A percentile compares a stretch with the other conserved stretches of the same genome.
These are phyloP conservation scores for Parauchenoglanis punctatus DNA, from an alignment of 2,797 vertebrate species.

Conservation along the genomic window DNA sequence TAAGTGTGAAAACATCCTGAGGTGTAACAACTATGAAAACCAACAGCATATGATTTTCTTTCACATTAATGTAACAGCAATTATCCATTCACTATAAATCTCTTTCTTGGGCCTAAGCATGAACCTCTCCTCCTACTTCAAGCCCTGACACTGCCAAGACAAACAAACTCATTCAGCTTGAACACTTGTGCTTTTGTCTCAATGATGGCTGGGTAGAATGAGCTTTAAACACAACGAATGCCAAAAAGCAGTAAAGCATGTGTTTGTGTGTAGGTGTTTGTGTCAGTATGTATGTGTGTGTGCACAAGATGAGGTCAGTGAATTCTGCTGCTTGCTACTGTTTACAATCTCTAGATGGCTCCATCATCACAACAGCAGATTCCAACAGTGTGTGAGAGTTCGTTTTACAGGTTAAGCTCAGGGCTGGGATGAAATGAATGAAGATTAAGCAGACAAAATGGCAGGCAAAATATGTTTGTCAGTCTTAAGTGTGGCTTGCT, in stretches of 20 bases:
- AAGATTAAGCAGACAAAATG: slow-evolving; percentile 17
- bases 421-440: slow-evolving; percentile 9
- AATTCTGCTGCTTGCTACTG: slow-evolving; percentile 22
- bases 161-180: slow-evolving; percentile 38
- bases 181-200: slow-evolving; percentile 28
- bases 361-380: slow-evolving; percentile 36
- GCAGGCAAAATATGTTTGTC: slow-evolving; percentile 31
- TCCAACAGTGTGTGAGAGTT: slow-evolving; percentile 17
- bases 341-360: slow-evolving; percentile 27
- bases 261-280: neutral
- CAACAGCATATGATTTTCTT: neutral
- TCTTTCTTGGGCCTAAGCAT: neutral
- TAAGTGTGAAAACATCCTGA: neutral
- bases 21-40: neutral
- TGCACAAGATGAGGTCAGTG: neutral
- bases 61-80: slow-evolving; percentile 21
- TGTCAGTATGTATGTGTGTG: neutral
- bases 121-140: slow-evolving; percentile 12
- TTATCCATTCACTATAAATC: slow-evolving; percentile 25
- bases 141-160: slow-evolving; percentile 22
- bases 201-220: slow-evolving; percentile 13
- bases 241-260: neutral
- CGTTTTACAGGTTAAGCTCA: slow-evolving; percentile 31
- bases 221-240: slow-evolving; percentile 1
- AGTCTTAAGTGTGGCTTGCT: slow-evolving; percentile 23